Evolutionary conservation across 2,797 vertebrate genomes (phyloP).

Genomic region (Gobionotothen gibberifrons): DNA sequence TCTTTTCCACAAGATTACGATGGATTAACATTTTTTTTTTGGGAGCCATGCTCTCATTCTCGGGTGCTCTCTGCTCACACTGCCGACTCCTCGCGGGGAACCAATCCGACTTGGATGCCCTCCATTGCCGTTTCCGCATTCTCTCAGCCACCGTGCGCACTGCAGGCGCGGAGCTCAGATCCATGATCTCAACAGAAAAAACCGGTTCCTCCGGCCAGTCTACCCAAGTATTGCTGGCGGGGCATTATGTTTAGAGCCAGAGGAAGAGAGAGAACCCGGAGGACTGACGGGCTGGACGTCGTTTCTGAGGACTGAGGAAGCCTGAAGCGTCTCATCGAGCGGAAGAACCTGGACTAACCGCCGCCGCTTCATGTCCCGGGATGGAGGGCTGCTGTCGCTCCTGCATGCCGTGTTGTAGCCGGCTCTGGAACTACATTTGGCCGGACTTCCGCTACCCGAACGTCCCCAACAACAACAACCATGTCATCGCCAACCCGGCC

Average conservation of each 20-base stretch:
- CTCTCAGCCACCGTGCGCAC: slow-evolving; percentile 62
- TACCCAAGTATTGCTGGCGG: slow-evolving; percentile 49
- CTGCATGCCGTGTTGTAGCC: slow-evolving; percentile 85
- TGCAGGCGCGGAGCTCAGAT: slow-evolving; percentile 57
- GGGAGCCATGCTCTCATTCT: not conserved
- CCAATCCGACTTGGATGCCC: slow-evolving; percentile 36
- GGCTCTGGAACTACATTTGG: slow-evolving; percentile 92
- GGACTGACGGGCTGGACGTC: slow-evolving; percentile 25
- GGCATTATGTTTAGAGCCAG: slow-evolving; percentile 57
- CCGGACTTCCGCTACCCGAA: slow-evolving; percentile 77
- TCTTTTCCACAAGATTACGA: not conserved
- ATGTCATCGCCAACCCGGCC: slow-evolving; percentile 65
- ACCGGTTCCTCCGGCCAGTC: slow-evolving; percentile 84
- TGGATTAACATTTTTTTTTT: slow-evolving; percentile 11
- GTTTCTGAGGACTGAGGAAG: slow-evolving; percentile 22
- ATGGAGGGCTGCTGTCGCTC: slow-evolving; percentile 91
- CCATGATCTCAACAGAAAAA: slow-evolving; percentile 65
- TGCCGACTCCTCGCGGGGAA: slow-evolving; percentile 26
- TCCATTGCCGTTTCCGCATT: slow-evolving; percentile 80
- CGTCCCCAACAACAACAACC: slow-evolving; percentile 50
- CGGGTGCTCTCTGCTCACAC: not conserved
- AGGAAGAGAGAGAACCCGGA: slow-evolving; percentile 13
- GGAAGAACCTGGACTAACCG: not conserved
- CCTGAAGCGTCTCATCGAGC: slow-evolving; percentile 11
- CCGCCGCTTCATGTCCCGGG: slow-evolving; percentile 55